Base-by-base conservation (phyloP, 2,797 vertebrate species). In the Potorous gilbertii region DNA sequence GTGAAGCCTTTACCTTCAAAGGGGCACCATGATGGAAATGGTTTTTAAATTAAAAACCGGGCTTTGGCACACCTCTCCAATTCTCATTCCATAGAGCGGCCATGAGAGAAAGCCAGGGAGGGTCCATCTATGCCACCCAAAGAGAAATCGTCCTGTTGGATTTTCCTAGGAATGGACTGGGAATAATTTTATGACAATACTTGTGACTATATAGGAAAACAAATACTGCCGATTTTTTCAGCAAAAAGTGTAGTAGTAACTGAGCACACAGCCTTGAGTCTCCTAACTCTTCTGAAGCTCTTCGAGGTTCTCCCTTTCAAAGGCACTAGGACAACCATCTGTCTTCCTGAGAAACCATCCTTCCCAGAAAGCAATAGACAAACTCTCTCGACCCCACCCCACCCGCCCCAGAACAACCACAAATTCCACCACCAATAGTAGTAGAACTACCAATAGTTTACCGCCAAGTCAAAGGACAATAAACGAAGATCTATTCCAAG, bases 1-100 rank as follows among this genome's bases (percentile, higher is more conserved):
- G 92, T 96, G 97, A 95, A 97, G 93, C 90, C 98, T 98, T 97
- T 97, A 94, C 97, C 95, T 98, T 98, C 96, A 97, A 97, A 98
- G 95, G 91, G 96, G 93, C 96, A 97, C 94, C 81, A 93, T 95
- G 96, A 95, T 74, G 90, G 95, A 96, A 97, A 96, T 0, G n/a
- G 93, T 55, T 92, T 97, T 97, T 97, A 97, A 94, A 96, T 95
- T 94, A 97, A 94, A 3, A 55, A 95, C 0, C 56, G 21, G 40
- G 34, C 12, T 96, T 95, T 52, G 94, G 94, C 92, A 95, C 56
- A 31, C 57, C 91, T 90, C 95, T 90, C 0, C 0, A 3, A 92
- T 62, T 87, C 91, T 91, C 91, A 95, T 0, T 8, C 92, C 92
- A 81, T 91, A 81, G 40, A 81, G 59, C 62, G 91, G 59, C 4